Evolutionary conservation across 2,797 vertebrate genomes (phyloP).

Genomic region (Manis pentadactyla): DNA sequence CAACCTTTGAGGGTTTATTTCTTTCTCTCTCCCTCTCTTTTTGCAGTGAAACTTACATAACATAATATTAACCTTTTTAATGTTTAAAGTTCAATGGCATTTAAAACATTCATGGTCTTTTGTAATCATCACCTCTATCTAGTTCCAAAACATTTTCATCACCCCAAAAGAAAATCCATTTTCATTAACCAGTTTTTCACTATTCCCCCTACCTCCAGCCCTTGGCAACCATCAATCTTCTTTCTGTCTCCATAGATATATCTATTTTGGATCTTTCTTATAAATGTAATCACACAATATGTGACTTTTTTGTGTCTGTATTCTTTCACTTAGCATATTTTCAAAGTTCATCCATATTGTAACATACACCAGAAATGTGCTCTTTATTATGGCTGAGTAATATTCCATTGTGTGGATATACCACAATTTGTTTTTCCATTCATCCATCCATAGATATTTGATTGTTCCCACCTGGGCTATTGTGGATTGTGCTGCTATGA

Average conservation of each 20-base stretch:
- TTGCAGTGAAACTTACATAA: background rate
- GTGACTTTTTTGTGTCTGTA: background rate
- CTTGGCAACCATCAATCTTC: background rate
- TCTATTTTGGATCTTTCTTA: background rate
- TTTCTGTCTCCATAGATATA: background rate
- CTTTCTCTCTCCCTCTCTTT: background rate
- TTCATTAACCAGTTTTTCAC: background rate
- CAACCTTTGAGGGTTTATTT: background rate
- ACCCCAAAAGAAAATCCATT: background rate
- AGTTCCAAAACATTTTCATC: background rate
- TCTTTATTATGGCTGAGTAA: background rate
- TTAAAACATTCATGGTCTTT: background rate
- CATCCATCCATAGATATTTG: background rate
- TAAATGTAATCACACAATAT: background rate
- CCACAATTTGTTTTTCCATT: background rate
- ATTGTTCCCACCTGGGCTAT: background rate
- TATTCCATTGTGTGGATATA: background rate
- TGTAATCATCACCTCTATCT: background rate
- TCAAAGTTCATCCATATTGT: background rate
- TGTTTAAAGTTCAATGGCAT: background rate
- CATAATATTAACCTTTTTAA: background rate
- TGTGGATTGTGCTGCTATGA: background rate
- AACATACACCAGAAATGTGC: background rate
- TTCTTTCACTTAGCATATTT: background rate
- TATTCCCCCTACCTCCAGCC: background rate